Percentiles rank a stretch among this genome's conserved stretches.
phyloP scores from a whole-genome alignment of 1,140 invertebrate genomes.

The Bombus superbus region DNA sequence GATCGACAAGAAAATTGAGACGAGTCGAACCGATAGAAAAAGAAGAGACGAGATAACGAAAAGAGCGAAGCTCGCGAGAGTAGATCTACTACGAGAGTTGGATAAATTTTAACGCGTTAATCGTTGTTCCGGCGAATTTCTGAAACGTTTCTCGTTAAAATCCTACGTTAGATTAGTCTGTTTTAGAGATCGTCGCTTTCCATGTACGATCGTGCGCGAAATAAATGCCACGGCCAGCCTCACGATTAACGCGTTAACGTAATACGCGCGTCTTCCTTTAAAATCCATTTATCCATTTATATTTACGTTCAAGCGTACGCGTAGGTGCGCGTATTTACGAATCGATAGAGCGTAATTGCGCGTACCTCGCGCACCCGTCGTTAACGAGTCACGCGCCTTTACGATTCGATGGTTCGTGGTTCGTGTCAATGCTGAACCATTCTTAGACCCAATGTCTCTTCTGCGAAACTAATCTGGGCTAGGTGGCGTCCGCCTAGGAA shows the following conservation, averaged over 20 bases:
- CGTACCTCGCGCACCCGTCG: background rate
- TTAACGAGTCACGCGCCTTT: background rate
- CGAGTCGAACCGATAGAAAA: background rate
- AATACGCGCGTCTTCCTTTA: background rate
- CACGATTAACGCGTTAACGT: too few relatives aligned
- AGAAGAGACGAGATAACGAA: background rate
- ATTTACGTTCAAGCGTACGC: background rate
- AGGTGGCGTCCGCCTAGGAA: background rate
- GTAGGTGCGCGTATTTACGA: background rate
- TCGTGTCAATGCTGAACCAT: background rate
- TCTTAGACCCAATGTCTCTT: background rate
- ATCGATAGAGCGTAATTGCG: background rate
- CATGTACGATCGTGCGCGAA: background rate
- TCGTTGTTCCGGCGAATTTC: background rate
- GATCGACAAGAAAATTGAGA: conserved; percentile 32
- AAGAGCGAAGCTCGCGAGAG: too few relatives aligned
- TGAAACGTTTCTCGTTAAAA: background rate
- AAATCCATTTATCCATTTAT: background rate
- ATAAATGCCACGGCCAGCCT: too few relatives aligned
- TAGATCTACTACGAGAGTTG: background rate
- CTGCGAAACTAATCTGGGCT: background rate
- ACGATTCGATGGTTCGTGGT: background rate
- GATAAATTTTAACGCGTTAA: background rate
- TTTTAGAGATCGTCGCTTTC: background rate
- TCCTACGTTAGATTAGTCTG: background rate